Base-by-base conservation (phyloP, 2,113 vertebrate genomes). In the Stegastes partitus region DNA sequence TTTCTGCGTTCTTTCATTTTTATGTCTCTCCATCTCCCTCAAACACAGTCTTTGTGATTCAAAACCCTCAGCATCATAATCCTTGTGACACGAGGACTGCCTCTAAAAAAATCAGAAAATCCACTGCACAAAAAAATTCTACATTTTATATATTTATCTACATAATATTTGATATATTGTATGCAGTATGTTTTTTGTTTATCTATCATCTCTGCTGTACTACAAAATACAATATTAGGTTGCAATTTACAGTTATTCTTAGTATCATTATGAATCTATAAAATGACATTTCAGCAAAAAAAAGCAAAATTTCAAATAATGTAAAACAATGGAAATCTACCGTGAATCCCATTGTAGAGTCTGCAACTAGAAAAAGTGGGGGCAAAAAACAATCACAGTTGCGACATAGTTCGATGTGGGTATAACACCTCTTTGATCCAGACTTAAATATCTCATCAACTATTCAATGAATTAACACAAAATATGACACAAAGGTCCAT, bases 1-100 rank as follows among this genome's bases (percentile, higher is more conserved):
- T 75, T 74, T 68, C 44, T 12, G 6, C 10, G 0, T 75, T 64
- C 54, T 77, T 81, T 67, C 25, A 69, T 77, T 73, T 77, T 53
- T 22, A 1, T 37, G 28, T 62, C 37, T 58, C 47, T 56, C n/a
- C 19, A 5, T 77, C 28, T 59, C 16, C 6, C 34, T 66, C 39
- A 7, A 61, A 26, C 34, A 22, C 59, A 28, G 69, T 8, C 50
- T 51, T 57, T 77, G 2, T 68, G 11, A n/a, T 68, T 58, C 69
- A 12, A n/a, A 56, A 59, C 45, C 28, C 22, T 44, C 66, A 51
- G 45, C 22, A 21, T 64, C 23, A 18, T 23, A 31, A 8, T 63
- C 16, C 16, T 68, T 15, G 19, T 9, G 1, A 67, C 22, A 11
- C 26, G 7, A 68, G 37, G 19, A 57, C 23, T 61, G 18, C 34